Conservation (phyloP, 1,140 invertebrate species). For the Ostrea edulis region DNA sequence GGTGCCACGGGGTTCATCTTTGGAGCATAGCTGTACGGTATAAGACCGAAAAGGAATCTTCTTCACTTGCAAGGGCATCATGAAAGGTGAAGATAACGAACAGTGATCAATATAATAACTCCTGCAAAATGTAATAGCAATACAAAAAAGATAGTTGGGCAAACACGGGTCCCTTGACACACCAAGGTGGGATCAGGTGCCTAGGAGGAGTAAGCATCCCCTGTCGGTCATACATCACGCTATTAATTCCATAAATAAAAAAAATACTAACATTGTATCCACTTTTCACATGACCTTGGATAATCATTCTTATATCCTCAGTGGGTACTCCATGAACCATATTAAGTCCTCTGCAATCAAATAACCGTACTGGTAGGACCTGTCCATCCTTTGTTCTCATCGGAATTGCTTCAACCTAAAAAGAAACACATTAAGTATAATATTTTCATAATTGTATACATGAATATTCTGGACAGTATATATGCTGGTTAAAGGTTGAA, state of each 20-base stretch:
- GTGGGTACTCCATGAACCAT: not conserved
- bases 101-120: not conserved
- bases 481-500: not conserved
- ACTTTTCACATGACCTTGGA: not conserved
- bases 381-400: not conserved
- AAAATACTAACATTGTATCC: not conserved
- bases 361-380: not conserved
- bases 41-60: not conserved
- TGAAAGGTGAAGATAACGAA: too few relatives aligned
- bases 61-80: not conserved
- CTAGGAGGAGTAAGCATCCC: not conserved
- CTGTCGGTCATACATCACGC: not conserved
- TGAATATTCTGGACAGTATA: not conserved
- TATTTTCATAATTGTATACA: too few relatives aligned
- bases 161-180: not conserved
- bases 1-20: not conserved
- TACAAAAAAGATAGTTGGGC: not conserved
- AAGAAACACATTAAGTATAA: too few relatives aligned
- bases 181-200: not conserved
- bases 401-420: not conserved
- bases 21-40: not conserved
- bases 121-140: not conserved
- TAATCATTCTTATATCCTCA: not conserved
- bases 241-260: not conserved
- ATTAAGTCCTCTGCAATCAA: not conserved